These are phyloP conservation scores for Nowickia ferox DNA, from an alignment of 2,888 invertebrate species.

Conservation along the genomic window DNA sequence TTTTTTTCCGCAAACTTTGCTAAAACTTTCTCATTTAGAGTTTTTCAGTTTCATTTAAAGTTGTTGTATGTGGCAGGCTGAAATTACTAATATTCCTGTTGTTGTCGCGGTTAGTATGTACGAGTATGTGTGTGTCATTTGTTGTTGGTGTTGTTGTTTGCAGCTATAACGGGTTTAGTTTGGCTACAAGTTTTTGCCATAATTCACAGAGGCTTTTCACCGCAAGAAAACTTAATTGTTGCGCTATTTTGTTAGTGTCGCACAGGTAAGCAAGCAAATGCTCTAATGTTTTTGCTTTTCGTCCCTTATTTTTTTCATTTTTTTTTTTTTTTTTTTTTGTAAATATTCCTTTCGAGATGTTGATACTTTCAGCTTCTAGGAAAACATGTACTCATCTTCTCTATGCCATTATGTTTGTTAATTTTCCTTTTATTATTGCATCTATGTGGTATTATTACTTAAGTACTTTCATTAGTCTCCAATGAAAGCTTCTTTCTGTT, in stretches of 20 bases:
- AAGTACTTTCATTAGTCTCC: slow-evolving; percentile 67
- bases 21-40: slow-evolving; percentile 36
- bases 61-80: background rate
- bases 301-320: no score
- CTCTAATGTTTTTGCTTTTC: background rate
- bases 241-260: slow-evolving; percentile 46
- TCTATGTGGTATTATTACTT: slow-evolving; percentile 26
- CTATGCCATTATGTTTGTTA: background rate
- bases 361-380: slow-evolving; percentile 42
- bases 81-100: slow-evolving; percentile 43
- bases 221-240: slow-evolving; percentile 67
- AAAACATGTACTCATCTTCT: background rate
- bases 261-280: background rate
- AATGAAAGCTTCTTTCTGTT: slow-evolving; percentile 28
- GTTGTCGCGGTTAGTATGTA: slow-evolving; percentile 32
- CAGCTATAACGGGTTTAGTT: slow-evolving; percentile 39
- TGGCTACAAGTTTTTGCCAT: slow-evolving; percentile 67
- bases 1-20: slow-evolving; percentile 63
- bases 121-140: background rate
- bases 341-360: slow-evolving; percentile 21
- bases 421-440: slow-evolving; percentile 19
- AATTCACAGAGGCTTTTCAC: slow-evolving; percentile 65
- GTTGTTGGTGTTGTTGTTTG: slow-evolving; percentile 2
- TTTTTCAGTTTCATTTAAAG: slow-evolving; percentile 25
- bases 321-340: background rate